Evolutionary conservation across 2,797 vertebrate species (phyloP), one percentile per base, ranked within the genome.

Genomic region (Microctenopoma steveboyesi): DNA sequence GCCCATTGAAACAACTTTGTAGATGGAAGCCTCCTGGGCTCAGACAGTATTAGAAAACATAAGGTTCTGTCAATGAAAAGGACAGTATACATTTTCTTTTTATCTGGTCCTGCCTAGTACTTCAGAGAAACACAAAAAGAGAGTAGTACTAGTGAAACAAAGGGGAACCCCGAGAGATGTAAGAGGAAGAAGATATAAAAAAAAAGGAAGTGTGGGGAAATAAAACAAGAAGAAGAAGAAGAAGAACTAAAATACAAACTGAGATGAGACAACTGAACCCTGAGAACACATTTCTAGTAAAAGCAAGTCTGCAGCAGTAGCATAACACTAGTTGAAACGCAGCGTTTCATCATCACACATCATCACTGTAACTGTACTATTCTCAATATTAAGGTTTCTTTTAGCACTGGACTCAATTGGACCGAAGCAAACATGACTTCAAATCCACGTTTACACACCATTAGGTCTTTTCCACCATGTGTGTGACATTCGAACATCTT

Each of bases 21-120:
- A 66, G 81, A 89, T 83, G 58, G 55, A 90, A 82, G 84, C 63
- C 69, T 84, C 77, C 66, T 63, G 48, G 15, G 43, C 63, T 78
- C 42, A 65, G 79, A 82, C 75, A 78, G 78, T 33, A 37, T 46
- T 60, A 74, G 42, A 50, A 69, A 73, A 67, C 51, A 61, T n/a
- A 43, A 22, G 43, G 33, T 46, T 35, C 59, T 40, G 63, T 76
- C 77, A 71, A 46, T 88, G 79, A 86, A 33, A 73, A 61, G 63
- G 61, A 53, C 27, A 45, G 51, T 56, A 10, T 28, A 22, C 47
- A 5, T 58, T 52, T 9, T 58, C 40, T 1, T 27, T 33, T 47
- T 10, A 51, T 69, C 46, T 51, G 15, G 5, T 33, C 42, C 54
- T 42, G 25, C 1, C 18, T 40, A 0, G n/a, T 49, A 55, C 74